phyloP scores from a whole-genome alignment of 2,888 invertebrate species.

The Euplagia quadripunctaria region DNA sequence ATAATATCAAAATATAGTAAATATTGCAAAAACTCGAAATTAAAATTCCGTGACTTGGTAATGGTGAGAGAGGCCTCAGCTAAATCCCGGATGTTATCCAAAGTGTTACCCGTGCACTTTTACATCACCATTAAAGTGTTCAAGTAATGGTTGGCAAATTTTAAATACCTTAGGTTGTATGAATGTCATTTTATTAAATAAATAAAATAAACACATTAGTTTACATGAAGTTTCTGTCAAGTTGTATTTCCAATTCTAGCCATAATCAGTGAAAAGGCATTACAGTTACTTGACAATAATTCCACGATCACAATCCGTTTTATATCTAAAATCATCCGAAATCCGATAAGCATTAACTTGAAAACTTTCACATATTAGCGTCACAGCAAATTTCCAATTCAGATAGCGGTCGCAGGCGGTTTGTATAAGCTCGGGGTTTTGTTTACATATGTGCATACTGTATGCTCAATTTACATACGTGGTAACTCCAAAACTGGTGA shows the following conservation, averaged over 20 bases:
- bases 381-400: slow-evolving; percentile 59
- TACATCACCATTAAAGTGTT: not conserved
- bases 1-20: too few relatives aligned
- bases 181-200: too few relatives aligned
- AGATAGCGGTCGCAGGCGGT: slow-evolving; percentile 46
- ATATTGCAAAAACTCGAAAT: too few relatives aligned
- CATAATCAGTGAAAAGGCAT: not conserved
- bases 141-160: not conserved
- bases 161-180: too few relatives aligned
- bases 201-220: too few relatives aligned
- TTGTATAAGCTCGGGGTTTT: slow-evolving; percentile 40
- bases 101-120: not conserved
- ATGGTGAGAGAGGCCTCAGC: not conserved
- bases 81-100: not conserved
- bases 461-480: slow-evolving; percentile 47
- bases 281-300: not conserved
- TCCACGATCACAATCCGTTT: not conserved
- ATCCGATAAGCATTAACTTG: not conserved
- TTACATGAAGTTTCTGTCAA: not conserved
- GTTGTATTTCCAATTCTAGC: not conserved
- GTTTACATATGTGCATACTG: slow-evolving; percentile 48
- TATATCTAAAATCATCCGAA: not conserved
- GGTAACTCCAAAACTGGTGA: slow-evolving; percentile 18
- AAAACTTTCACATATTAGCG: slow-evolving; percentile 38
- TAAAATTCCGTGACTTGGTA: not conserved